Percentiles rank a stretch among this genome's conserved stretches.
phyloP scores from a whole-genome alignment of 2,888 invertebrate genomes.

The Stenchaetothrips biformis region DNA sequence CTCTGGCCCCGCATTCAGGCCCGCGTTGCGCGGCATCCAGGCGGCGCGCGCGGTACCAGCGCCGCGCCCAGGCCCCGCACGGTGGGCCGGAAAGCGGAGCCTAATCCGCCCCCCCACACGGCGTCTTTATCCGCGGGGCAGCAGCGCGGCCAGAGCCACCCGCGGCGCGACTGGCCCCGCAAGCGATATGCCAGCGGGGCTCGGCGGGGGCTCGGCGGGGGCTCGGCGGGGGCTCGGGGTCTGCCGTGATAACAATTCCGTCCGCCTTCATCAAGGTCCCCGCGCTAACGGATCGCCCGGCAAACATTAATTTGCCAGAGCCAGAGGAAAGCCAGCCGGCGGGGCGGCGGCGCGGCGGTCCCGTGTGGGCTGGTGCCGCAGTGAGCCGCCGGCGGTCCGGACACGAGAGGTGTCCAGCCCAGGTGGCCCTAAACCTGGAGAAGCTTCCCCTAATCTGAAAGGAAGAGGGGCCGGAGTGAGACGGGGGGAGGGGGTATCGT shows the following conservation, averaged over 20 bases:
- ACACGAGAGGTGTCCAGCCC: too few species aligned
- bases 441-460: not conserved
- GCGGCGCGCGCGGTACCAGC: not conserved
- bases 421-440: not conserved
- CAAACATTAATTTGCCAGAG: not conserved
- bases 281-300: not conserved
- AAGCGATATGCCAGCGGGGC: not conserved
- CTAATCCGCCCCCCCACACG: too few species aligned
- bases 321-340: not conserved
- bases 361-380: not conserved
- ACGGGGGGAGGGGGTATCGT: not conserved
- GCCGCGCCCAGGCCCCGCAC: not conserved
- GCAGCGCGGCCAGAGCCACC: not conserved
- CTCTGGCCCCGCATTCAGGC: not conserved
- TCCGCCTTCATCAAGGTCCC: not conserved
- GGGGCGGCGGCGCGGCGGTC: not conserved
- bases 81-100: too few species aligned
- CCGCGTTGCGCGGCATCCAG: not conserved
- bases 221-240: not conserved
- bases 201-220: not conserved
- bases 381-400: not conserved
- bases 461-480: not conserved
- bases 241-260: not conserved
- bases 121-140: too few species aligned
- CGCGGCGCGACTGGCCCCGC: not conserved